Evolutionary conservation across 2,113 vertebrate species (phyloP).

Genomic region (Acinonyx jubatus): DNA sequence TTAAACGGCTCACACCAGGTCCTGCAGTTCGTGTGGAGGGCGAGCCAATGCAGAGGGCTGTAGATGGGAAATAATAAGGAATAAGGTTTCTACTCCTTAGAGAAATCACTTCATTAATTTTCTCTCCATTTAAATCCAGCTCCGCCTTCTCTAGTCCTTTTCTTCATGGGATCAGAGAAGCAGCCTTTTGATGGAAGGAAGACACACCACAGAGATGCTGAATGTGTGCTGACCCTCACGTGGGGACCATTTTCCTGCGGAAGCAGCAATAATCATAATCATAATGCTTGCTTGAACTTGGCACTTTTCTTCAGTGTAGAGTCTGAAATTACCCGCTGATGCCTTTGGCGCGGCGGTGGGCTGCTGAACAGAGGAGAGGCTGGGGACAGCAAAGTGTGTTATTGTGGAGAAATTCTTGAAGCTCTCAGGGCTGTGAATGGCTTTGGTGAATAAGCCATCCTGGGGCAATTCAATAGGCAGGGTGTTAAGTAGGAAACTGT

Average conservation of each 20-base stretch:
- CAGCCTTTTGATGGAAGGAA: constrained; percentile 50
- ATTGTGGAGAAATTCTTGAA: constrained; percentile 52
- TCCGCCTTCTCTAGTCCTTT: constrained; percentile 40
- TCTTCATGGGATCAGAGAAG: constrained; percentile 49
- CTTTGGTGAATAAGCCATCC: constrained; percentile 46
- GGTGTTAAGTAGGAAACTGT: constrained; percentile 34
- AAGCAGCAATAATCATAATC: constrained; percentile 63
- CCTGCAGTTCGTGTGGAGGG: background rate
- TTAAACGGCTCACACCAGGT: background rate
- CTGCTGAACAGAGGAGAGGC: constrained; percentile 56
- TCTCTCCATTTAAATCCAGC: constrained; percentile 56
- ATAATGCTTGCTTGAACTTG: constrained; percentile 66
- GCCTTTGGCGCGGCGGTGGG: background rate
- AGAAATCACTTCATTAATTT: constrained; percentile 61
- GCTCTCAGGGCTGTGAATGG: constrained; percentile 8
- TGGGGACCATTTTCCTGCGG: constrained; percentile 60
- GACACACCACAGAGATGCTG: constrained; percentile 50
- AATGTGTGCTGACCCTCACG: constrained; percentile 54
- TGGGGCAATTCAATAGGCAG: constrained; percentile 37
- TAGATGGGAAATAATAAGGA: background rate
- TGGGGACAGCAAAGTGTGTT: background rate
- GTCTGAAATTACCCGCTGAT: constrained; percentile 48
- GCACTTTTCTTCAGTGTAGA: constrained; percentile 46
- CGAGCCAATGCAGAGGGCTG: background rate
- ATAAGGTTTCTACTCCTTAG: background rate